Base-by-base conservation (phyloP, 2,113 vertebrate species). In the Nothoprocta perdicaria region DNA sequence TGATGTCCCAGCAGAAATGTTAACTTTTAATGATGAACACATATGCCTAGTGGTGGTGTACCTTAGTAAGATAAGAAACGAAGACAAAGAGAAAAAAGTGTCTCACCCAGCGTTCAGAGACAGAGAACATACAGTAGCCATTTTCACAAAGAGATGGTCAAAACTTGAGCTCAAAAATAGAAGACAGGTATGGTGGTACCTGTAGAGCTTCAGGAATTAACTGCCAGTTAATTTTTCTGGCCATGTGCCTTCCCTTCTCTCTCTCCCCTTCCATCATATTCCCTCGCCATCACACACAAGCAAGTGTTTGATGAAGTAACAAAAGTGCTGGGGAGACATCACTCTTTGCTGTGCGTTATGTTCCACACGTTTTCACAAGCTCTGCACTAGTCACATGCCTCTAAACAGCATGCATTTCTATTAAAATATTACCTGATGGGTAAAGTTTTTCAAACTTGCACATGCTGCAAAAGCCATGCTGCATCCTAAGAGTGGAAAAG, bases 301-400 rank as follows among this genome's bases (percentile, higher is more conserved):
- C 65, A 0, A 3, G 35, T 38, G 35, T 38, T 3, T 43, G 52
- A 35, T 23, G 31, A 63, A 31, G 41, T 29, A 40, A 41, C 40
- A 62, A 10, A 23, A 1, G 2, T 4, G 33, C 48, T 63, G 69
- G 69, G 76, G 50, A 50, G 29, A 35, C 26, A 78, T 72, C 21
- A 5, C 43, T 63, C 24, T 1, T 11, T 5, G 10, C 63, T 50
- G 48, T 13, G 23, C 13, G 12, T 55, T 26, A 46, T 26, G 31
- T 26, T 69, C 41, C 2, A 1, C 24, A 10, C 21, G 4, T 52
- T 46, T 38, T 43, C 10, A 0, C 1, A 0, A 71, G 12, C 35
- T 33, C 55, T 1, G 63, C 16, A 17, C 31, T 22, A 12, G 12
- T 60, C 58, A 53, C 38, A 13, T 24, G 19, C 46, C 33, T 15